phyloP scores from a whole-genome alignment of 1,140 invertebrate species.

The Tetramorium alpestre region DNA sequence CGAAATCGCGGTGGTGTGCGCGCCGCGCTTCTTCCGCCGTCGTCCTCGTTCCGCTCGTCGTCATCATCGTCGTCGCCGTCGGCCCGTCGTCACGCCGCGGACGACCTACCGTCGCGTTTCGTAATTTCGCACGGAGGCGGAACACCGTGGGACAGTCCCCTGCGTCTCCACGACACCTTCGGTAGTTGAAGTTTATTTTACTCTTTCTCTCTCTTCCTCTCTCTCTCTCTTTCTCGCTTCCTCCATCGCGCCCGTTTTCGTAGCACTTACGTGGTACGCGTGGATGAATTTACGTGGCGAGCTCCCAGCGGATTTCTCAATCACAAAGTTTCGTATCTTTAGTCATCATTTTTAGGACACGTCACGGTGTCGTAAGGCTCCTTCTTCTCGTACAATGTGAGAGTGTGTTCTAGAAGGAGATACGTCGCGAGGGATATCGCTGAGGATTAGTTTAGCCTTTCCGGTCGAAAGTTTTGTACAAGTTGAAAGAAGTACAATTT shows the following conservation, averaged over 20 bases:
- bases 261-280: neutral
- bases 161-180: conserved; percentile 14
- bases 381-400: neutral
- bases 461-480: neutral
- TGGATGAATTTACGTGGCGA: neutral
- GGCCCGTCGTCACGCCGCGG: conserved; percentile 25
- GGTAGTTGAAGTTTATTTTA: conserved; percentile 40
- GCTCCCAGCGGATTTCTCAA: neutral
- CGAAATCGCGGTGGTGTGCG: conserved; percentile 23
- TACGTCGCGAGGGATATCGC: neutral
- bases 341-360: neutral
- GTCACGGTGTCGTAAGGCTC: neutral
- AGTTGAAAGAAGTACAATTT: neutral
- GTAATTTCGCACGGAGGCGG: conserved; percentile 17
- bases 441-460: neutral
- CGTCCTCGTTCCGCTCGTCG: conserved; percentile 1
- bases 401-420: neutral
- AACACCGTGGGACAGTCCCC: conserved; percentile 44
- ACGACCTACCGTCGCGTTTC: conserved; percentile 16
- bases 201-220: neutral
- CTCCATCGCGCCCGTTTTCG: neutral
- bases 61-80: neutral
- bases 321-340: neutral
- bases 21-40: conserved; percentile 17
- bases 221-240: neutral